Evolutionary conservation across 2,888 invertebrate genomes (phyloP).

Genomic region (Danaus chrysippus): DNA sequence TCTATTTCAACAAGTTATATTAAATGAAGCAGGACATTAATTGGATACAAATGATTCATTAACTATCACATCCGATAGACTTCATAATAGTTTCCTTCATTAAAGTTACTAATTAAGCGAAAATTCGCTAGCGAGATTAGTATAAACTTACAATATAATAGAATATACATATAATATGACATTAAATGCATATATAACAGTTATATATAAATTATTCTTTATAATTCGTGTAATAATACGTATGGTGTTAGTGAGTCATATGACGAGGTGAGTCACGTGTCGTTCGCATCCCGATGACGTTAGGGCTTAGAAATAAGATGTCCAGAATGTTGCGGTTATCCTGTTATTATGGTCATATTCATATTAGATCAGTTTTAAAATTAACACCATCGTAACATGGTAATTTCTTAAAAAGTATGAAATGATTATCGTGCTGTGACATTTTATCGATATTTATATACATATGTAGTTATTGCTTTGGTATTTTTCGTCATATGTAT

Average conservation of each 20-base stretch:
- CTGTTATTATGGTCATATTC: not conserved
- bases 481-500: too few species aligned
- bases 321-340: not conserved
- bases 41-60: not conserved
- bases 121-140: too few species aligned
- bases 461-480: too few species aligned
- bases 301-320: slow-evolving; percentile 18
- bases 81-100: not conserved
- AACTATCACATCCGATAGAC: not conserved
- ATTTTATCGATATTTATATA: too few species aligned
- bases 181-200: too few species aligned
- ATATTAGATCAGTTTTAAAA: too few species aligned
- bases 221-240: not conserved
- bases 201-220: not conserved
- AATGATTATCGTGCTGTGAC: too few species aligned
- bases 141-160: too few species aligned
- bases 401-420: too few species aligned
- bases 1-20: not conserved
- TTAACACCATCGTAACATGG: too few species aligned
- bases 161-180: too few species aligned
- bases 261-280: slow-evolving; percentile 24
- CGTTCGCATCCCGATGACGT: slow-evolving; percentile 26
- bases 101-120: too few species aligned
- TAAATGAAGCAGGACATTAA: not conserved
- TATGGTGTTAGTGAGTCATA: slow-evolving; percentile 18